Percentiles rank a stretch among this genome's conserved stretches.
Evolutionary conservation across 2,113 vertebrate species (phyloP).

Genomic region (Cardinalis cardinalis): DNA sequence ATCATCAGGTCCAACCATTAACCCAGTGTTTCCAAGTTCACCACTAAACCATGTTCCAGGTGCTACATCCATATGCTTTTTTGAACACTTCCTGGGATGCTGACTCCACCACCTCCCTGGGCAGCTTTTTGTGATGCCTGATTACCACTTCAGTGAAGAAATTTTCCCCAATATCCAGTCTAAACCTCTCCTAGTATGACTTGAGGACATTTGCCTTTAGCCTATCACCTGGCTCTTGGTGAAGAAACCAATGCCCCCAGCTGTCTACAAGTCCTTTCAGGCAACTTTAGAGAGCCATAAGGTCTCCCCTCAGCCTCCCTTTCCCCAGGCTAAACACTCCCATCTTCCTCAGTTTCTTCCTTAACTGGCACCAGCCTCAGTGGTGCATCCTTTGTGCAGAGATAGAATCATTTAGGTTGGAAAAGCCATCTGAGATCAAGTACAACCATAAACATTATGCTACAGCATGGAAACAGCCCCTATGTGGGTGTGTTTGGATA

Average conservation of each 20-base stretch:
- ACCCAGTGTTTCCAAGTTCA: background rate
- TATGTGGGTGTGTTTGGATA: rapidly evolving
- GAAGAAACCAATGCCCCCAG: background rate
- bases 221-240: background rate
- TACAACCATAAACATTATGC: rapidly evolving
- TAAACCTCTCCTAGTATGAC: no score
- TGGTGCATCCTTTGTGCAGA: background rate
- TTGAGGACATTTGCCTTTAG: background rate
- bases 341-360: background rate
- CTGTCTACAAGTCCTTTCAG: background rate
- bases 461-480: background rate
- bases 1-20: background rate
- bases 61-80: background rate
- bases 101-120: background rate
- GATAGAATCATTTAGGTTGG: background rate
- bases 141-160: background rate
- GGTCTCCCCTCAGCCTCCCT: background rate
- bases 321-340: background rate
- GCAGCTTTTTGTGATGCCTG: background rate
- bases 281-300: no score
- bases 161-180: background rate
- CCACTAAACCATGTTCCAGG: no score
- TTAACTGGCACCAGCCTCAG: background rate
- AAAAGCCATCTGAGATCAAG: background rate
- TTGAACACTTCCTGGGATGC: background rate